These are phyloP conservation scores for Sialia sialis DNA, from an alignment of 2,113 vertebrate genomes.

Conservation along the genomic window DNA sequence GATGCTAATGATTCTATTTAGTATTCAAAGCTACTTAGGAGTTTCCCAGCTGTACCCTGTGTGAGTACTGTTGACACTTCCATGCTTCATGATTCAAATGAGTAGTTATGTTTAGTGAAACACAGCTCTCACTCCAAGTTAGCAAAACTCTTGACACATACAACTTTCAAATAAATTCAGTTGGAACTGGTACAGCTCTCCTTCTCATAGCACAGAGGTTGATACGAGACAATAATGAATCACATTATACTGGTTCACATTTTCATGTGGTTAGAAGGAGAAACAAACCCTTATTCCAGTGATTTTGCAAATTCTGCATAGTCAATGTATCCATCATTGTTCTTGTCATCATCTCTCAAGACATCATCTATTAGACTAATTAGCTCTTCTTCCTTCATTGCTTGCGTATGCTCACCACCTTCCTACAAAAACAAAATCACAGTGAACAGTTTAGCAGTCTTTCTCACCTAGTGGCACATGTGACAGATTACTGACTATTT, in stretches of 20 bases:
- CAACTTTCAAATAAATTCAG: conserved; percentile 8
- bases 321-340: conserved; percentile 96
- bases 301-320: conserved; percentile 97
- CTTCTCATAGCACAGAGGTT: conserved; percentile 23
- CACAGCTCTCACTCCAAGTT: neutral
- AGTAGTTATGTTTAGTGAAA: neutral
- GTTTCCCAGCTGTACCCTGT: neutral
- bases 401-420: conserved; percentile 74
- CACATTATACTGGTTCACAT: conserved; percentile 71
- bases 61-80: neutral
- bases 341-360: conserved; percentile 91
- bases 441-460: neutral
- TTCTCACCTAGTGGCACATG: neutral
- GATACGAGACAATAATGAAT: conserved; percentile 16
- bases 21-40: neutral
- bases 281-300: conserved; percentile 75
- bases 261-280: conserved; percentile 9
- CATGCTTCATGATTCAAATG: neutral
- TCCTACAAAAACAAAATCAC: conserved; percentile 73
- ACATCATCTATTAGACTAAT: conserved; percentile 91
- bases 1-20: neutral
- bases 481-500: neutral
- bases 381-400: conserved; percentile 90
- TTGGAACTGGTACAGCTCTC: neutral
- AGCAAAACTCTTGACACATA: neutral